phyloP scores from a whole-genome alignment of 1,140 invertebrate genomes.

The Atopsyche davidsoni region DNA sequence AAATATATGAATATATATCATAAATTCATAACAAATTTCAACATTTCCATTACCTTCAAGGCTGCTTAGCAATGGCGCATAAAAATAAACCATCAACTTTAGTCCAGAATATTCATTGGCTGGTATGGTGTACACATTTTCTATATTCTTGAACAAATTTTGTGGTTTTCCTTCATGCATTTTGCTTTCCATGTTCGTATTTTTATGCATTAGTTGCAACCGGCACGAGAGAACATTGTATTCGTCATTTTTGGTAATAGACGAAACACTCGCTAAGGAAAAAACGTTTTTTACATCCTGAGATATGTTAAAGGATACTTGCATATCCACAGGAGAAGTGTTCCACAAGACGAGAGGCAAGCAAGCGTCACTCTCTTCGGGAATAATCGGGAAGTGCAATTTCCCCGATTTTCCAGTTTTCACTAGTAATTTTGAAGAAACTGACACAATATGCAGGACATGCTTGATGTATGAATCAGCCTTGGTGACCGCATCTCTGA shows the following conservation, averaged over 20 bases:
- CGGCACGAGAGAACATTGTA: slow-evolving; percentile 8
- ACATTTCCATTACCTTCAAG: slow-evolving; percentile 13
- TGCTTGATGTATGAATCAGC: slow-evolving; percentile 16
- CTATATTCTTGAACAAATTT: background rate
- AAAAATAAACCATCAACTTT: slow-evolving; percentile 19
- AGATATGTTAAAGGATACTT: slow-evolving; percentile 16
- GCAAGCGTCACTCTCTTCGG: slow-evolving; percentile 15
- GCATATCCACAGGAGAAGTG: slow-evolving; percentile 19
- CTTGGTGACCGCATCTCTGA: slow-evolving; percentile 25
- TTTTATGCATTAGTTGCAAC: slow-evolving; percentile 7
- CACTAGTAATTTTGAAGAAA: slow-evolving; percentile 15
- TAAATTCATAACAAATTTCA: slow-evolving; percentile 11
- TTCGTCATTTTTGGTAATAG: slow-evolving; percentile 10
- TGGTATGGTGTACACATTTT: slow-evolving; percentile 13
- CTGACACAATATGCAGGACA: slow-evolving; percentile 8
- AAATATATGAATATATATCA: slow-evolving; percentile 5
- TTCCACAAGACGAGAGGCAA: slow-evolving; percentile 22
- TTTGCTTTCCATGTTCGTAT: background rate
- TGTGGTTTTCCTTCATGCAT: background rate
- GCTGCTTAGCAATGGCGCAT: slow-evolving; percentile 11
- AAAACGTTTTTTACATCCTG: slow-evolving; percentile 8
- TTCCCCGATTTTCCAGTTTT: slow-evolving; percentile 4
- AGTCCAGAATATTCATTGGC: slow-evolving; percentile 12
- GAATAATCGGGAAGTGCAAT: slow-evolving; percentile 18
- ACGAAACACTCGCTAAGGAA: slow-evolving; percentile 10